These are phyloP conservation scores for Xenopus petersii DNA, from an alignment of 2,797 vertebrate species.

Conservation along the genomic window DNA sequence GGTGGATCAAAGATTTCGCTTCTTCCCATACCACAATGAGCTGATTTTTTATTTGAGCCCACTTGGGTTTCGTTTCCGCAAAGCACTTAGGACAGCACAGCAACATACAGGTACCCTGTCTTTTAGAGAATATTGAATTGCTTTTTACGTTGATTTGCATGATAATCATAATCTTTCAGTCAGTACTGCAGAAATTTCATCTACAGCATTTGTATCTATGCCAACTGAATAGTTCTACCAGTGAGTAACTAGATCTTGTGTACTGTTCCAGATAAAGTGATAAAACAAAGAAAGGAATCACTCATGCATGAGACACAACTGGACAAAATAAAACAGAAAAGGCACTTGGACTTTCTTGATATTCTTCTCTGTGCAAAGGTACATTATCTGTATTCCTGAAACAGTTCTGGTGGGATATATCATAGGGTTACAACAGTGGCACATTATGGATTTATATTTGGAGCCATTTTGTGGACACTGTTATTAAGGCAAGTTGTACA, in stretches of 20 bases:
- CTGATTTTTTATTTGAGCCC: conserved; percentile 40
- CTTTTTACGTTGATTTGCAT: too few species aligned
- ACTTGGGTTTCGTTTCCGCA: conserved; percentile 34
- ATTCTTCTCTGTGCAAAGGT: conserved; percentile 41
- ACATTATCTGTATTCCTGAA: background rate
- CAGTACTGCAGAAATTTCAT: too few species aligned
- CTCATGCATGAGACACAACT: conserved; percentile 62
- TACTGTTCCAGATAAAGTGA: conserved; percentile 53
- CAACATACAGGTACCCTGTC: conserved; percentile 33
- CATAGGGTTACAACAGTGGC: background rate
- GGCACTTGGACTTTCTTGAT: conserved; percentile 38
- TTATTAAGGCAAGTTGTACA: too few species aligned
- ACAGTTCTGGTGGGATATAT: too few species aligned
- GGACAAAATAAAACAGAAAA: conserved; percentile 23
- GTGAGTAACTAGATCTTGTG: background rate
- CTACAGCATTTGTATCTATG: too few species aligned
- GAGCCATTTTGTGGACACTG: too few species aligned
- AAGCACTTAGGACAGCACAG: conserved; percentile 28
- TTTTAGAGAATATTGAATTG: background rate
- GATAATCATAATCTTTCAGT: too few species aligned
- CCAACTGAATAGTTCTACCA: too few species aligned
- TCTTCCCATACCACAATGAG: conserved; percentile 39
- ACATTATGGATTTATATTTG: background rate
- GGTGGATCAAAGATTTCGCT: conserved; percentile 21
- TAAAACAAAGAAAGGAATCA: conserved; percentile 68